Base-by-base conservation (phyloP, 2,113 vertebrate genomes). In the Manacus vitellinus region DNA sequence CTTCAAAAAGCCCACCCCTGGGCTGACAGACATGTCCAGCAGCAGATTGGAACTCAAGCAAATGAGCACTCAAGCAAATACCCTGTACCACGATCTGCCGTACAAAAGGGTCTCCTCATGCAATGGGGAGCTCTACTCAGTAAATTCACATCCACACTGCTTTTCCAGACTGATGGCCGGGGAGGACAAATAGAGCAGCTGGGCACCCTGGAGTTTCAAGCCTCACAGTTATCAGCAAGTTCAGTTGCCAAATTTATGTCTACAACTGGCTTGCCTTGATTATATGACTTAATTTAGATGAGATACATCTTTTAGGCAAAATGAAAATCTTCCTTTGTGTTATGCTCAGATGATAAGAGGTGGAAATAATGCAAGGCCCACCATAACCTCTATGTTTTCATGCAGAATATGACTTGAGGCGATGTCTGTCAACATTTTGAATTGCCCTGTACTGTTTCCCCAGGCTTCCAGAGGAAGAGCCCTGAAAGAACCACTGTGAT, bases 371-470 rank as follows among this genome's bases (percentile, higher is more conserved):
- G 20, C 18, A 25, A 54, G 31, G 28, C 4, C 31, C 20, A n/a
- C 19, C 9, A 13, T 6, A 47, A 3, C 33, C 39, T 37, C 0
- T 11, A 0, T 8, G 5, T 25, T 24, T 77, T 23, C 5, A 7
- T 9, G 15, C 21, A 43, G 35, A 66, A 22, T 3, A 30, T 3
- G 3, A 62, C 23, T 58, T 33, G 25, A 59, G 8, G 43, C 15
- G 37, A 17, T 0, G 0, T 28, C 35, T 22, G 21, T 12, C 21
- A 76, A 19, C 0, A 1, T n/a, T 74, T 11, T 16, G 1, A n/a
- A 27, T 39, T 63, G 33, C 14, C 51, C n/a, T 23, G 5, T 3
- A 2, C 14, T 37, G 6, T 78, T 31, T 61, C 37, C 9, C 19
- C 39, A 19, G 31, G 30, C 44, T 55, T 24, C 15, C 15, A 58